Conservation (phyloP, 2,888 invertebrate species). For the Rapana venosa region DNA sequence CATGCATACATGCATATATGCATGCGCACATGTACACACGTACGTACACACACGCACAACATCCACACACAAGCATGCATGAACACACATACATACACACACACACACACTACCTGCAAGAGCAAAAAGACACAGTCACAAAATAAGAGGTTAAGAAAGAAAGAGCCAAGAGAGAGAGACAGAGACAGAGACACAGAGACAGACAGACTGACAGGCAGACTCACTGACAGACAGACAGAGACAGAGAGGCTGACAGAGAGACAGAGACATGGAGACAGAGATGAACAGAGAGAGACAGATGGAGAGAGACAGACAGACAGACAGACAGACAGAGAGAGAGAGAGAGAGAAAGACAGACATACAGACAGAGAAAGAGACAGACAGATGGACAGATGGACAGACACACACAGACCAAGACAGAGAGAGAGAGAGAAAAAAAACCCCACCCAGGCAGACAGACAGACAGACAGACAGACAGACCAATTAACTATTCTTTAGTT, state of each 20-base stretch:
- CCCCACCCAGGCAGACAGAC: neutral
- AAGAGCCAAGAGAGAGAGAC: neutral
- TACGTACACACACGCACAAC: constrained; percentile 11
- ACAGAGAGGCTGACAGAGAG: constrained; percentile 7
- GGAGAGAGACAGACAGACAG: neutral
- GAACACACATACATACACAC: constrained; percentile 12
- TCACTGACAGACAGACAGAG: neutral
- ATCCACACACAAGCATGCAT: neutral
- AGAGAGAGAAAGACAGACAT: neutral
- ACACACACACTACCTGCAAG: neutral
- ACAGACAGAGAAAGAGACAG: neutral
- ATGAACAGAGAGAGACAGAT: neutral
- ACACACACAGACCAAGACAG: neutral
- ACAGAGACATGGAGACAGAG: neutral
- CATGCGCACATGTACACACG: neutral
- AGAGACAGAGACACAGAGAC: neutral
- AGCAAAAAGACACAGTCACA: too few relatives aligned
- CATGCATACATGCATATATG: neutral
- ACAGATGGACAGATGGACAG: neutral
- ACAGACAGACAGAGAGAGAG: neutral
- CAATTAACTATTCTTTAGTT: neutral
- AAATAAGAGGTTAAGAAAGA: neutral
- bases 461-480: constrained; percentile 3
- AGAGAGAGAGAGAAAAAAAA: neutral
- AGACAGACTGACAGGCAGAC: neutral